These are phyloP conservation scores for Amphiprion ocellaris DNA, from an alignment of 2,113 vertebrate species.

Conservation along the genomic window DNA sequence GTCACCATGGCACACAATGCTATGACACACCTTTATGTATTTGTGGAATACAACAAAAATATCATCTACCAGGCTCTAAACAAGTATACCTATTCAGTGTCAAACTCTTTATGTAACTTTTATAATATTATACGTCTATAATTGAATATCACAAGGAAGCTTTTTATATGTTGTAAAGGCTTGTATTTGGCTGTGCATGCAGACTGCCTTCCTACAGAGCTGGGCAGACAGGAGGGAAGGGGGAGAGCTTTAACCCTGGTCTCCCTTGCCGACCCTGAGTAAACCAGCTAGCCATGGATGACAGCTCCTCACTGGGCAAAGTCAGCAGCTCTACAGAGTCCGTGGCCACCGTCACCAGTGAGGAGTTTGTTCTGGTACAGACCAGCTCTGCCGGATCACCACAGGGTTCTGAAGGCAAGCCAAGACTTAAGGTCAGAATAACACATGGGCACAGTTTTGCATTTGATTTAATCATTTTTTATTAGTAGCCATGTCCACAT, in stretches of 20 bases:
- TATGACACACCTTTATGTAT: too few species aligned
- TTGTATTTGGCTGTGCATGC: neutral
- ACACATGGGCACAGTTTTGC: neutral
- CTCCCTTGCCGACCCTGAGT: constrained; percentile 62
- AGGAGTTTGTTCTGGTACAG: constrained; percentile 95
- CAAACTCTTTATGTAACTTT: too few species aligned
- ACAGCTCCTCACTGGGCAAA: constrained; percentile 89
- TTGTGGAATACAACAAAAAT: too few species aligned
- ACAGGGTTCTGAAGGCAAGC: constrained; percentile 88
- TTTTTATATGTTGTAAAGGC: too few species aligned
- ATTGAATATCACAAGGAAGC: too few species aligned
- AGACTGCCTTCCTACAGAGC: constrained; percentile 31
- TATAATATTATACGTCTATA: too few species aligned
- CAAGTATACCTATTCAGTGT: too few species aligned
- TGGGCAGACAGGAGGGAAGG: constrained; percentile 53
- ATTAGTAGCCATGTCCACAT: too few species aligned
- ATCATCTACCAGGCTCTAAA: too few species aligned
- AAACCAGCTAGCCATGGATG: constrained; percentile 88
- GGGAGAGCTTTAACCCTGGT: constrained; percentile 74
- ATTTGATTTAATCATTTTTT: neutral
- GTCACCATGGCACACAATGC: too few species aligned
- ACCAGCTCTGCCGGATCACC: constrained; percentile 84
- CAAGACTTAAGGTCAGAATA: constrained; percentile 89
- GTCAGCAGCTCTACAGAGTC: constrained; percentile 89
- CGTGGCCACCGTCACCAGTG: constrained; percentile 90